phyloP scores from a whole-genome alignment of 2,113 vertebrate species.

The Otus sunia region DNA sequence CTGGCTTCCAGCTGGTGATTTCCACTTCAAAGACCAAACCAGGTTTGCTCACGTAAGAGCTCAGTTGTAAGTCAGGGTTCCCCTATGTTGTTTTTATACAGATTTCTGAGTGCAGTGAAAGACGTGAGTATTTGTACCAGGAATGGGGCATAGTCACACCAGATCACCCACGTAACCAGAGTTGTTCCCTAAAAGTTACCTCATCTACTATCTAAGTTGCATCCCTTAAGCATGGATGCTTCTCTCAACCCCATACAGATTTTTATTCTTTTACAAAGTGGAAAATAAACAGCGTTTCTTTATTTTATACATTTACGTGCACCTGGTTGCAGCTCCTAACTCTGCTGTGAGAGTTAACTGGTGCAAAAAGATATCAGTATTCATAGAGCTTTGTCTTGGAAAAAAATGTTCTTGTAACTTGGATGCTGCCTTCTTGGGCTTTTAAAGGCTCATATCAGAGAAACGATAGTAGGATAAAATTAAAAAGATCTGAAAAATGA shows the following conservation, averaged over 20 bases:
- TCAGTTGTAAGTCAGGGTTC: neutral
- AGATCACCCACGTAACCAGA: neutral
- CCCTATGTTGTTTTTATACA: neutral
- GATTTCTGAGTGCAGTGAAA: neutral
- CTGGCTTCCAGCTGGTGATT: neutral
- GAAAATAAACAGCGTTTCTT: neutral
- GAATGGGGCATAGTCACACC: neutral
- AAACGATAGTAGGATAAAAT: slow-evolving; percentile 1
- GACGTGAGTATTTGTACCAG: neutral
- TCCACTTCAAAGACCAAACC: neutral
- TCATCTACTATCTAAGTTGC: neutral
- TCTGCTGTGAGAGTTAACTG: neutral
- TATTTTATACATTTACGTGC: neutral
- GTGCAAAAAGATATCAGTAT: neutral
- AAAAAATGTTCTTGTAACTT: neutral
- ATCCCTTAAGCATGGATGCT: neutral
- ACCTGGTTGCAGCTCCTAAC: neutral
- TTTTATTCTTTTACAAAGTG: neutral
- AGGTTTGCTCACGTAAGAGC: neutral
- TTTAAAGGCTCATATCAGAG: neutral
- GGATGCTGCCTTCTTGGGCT: neutral
- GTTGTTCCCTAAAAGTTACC: neutral
- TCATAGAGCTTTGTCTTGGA: neutral
- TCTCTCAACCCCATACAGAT: neutral
- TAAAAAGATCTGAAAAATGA: slow-evolving; percentile 25